Percentiles rank a stretch among this genome's conserved stretches.
These are phyloP conservation scores for Thysanoteuthis rhombus DNA, from an alignment of 2,888 invertebrate species.

Conservation along the genomic window DNA sequence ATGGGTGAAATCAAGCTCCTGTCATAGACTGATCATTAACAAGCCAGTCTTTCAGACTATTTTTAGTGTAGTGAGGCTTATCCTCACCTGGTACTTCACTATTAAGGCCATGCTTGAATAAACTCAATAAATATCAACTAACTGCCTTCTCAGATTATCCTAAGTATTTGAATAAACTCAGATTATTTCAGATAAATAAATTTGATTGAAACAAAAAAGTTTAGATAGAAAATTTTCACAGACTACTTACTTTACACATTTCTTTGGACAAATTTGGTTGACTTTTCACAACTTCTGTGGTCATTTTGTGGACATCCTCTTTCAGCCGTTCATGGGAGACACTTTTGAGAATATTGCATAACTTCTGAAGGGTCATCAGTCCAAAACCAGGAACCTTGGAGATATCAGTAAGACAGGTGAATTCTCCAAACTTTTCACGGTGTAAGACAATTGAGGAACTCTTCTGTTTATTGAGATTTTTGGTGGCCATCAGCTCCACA, in stretches of 20 bases:
- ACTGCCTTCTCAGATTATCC: no score
- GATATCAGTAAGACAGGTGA: conserved; percentile 36
- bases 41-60: no score
- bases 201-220: no score
- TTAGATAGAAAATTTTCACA: neutral
- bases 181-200: no score
- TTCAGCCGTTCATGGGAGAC: conserved; percentile 35
- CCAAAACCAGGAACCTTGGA: conserved; percentile 40
- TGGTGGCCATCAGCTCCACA: conserved; percentile 36
- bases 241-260: conserved; percentile 33
- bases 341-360: conserved; percentile 36
- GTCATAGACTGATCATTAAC: no score
- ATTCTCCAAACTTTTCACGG: conserved; percentile 37
- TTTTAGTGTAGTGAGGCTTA: no score
- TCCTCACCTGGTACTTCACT: no score
- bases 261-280: conserved; percentile 34
- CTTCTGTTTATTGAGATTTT: conserved; percentile 37
- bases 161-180: no score
- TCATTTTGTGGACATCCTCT: conserved; percentile 14
- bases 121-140: no score
- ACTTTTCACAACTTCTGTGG: conserved; percentile 34
- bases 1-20: no score
- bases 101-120: no score
- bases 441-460: conserved; percentile 37
- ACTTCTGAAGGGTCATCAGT: conserved; percentile 38